Evolutionary conservation across 2,888 invertebrate genomes (phyloP).

Genomic region (Heteromurus nitidus): DNA sequence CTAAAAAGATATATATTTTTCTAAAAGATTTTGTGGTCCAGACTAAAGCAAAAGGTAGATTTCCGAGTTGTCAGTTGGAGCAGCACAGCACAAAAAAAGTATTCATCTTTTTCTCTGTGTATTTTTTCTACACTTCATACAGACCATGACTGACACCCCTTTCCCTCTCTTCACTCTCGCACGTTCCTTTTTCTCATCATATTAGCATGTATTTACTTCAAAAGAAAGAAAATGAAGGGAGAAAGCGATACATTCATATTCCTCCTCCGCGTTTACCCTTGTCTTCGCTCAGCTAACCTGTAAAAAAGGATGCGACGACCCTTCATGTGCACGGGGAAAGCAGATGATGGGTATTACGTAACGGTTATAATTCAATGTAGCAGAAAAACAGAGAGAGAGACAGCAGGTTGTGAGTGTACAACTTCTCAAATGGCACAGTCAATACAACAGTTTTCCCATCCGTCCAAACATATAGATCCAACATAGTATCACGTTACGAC

Average conservation of each 20-base stretch:
- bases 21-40: slow-evolving; percentile 40
- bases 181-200: slow-evolving; percentile 45
- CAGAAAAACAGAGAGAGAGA: no score
- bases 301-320: no score
- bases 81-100: not conserved
- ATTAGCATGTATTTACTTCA: slow-evolving; percentile 60
- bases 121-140: not conserved
- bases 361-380: no score
- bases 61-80: not conserved
- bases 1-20: slow-evolving; percentile 14
- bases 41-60: not conserved
- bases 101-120: slow-evolving; percentile 29
- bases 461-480: no score
- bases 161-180: slow-evolving; percentile 8
- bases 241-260: slow-evolving; percentile 42
- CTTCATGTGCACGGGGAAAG: no score
- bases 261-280: slow-evolving; percentile 26
- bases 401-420: no score
- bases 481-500: no score
- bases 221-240: slow-evolving; percentile 42
- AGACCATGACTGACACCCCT: slow-evolving; percentile 13
- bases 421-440: no score
- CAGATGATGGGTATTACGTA: no score
- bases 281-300: not conserved
- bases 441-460: no score